phyloP scores from a whole-genome alignment of 2,113 vertebrate species.

The Terrapene triunguis region DNA sequence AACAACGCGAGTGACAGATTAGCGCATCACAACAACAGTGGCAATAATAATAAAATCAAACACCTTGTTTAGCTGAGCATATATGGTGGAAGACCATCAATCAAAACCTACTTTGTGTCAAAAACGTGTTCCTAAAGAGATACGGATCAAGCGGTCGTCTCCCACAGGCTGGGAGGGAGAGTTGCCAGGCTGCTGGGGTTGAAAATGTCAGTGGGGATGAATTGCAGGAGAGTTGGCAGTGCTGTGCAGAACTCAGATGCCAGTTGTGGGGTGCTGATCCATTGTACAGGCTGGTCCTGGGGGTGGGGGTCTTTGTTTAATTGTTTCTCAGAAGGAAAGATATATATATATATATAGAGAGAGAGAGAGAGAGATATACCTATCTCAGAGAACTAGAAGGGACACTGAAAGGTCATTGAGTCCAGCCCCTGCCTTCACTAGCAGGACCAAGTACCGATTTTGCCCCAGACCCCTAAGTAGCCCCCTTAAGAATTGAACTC shows the following conservation, averaged over 20 bases:
- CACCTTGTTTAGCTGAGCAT: constrained; percentile 65
- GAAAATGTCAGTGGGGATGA: constrained; percentile 8
- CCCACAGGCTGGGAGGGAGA: constrained; percentile 31
- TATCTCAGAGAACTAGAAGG: too few species aligned
- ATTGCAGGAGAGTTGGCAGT: constrained; percentile 10
- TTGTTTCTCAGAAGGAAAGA: not conserved
- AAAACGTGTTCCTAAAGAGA: constrained; percentile 70
- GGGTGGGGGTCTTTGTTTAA: not conserved
- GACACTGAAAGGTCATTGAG: too few species aligned
- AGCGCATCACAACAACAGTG: constrained; percentile 37
- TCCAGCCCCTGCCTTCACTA: too few species aligned
- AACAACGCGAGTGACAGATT: constrained; percentile 72
- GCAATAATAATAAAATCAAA: constrained; percentile 53
- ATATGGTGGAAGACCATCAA: constrained; percentile 48
- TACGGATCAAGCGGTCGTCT: constrained; percentile 68
- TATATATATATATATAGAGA: too few species aligned
- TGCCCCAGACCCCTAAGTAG: too few species aligned
- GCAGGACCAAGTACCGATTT: too few species aligned
- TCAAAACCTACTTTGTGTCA: constrained; percentile 64
- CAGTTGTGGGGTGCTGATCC: not conserved
- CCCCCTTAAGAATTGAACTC: too few species aligned
- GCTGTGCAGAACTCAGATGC: not conserved
- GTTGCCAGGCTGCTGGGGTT: constrained; percentile 42
- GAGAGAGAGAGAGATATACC: too few species aligned
- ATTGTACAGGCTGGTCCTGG: not conserved